Evolutionary conservation across 2,113 vertebrate genomes (phyloP).

Genomic region (Pseudopipra pipra): DNA sequence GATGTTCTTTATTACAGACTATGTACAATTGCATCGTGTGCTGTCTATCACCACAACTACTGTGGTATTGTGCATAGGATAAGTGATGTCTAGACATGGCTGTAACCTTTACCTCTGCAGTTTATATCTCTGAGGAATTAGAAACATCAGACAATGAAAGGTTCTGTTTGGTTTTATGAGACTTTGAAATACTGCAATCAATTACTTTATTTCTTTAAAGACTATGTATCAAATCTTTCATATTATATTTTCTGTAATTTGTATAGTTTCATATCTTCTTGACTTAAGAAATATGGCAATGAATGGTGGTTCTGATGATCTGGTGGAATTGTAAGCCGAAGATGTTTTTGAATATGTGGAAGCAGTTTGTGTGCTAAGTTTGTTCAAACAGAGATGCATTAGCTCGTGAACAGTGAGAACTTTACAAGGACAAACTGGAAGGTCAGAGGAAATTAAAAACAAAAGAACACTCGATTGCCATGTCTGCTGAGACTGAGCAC

Average conservation of each 20-base stretch:
- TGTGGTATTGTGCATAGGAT: neutral
- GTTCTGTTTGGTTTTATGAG: neutral
- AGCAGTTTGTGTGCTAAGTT: neutral
- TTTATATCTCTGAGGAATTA: neutral
- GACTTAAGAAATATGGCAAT: neutral
- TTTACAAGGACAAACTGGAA: neutral
- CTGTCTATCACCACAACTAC: neutral
- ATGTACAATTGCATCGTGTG: neutral
- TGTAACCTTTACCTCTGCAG: neutral
- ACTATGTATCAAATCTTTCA: neutral
- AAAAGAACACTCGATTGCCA: neutral
- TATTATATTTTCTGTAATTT: neutral
- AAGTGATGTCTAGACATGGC: neutral
- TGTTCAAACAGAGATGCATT: neutral
- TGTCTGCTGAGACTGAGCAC: neutral
- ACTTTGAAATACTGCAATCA: neutral
- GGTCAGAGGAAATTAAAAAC: conserved; percentile 6
- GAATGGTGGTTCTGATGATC: neutral
- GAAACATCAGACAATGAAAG: neutral
- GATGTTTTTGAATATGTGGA: rapidly evolving
- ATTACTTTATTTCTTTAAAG: neutral
- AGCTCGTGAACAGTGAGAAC: neutral
- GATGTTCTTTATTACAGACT: neutral
- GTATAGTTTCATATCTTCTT: neutral
- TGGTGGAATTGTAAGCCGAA: neutral